phyloP scores from a whole-genome alignment of 1,140 invertebrate genomes.

The Kradibia gibbosae region DNA sequence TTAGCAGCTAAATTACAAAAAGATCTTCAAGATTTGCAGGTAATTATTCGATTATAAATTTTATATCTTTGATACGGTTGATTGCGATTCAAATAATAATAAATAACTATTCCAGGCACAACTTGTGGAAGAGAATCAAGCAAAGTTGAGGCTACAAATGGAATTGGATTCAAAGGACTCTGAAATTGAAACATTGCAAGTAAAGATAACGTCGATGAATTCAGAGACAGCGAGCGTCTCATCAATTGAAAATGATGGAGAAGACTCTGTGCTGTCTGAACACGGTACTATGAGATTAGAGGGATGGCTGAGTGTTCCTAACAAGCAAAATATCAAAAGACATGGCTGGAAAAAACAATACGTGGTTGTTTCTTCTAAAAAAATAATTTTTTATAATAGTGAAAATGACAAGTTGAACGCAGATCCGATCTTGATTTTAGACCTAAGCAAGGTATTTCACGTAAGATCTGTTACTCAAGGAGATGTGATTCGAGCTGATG shows the following conservation, averaged over 20 bases:
- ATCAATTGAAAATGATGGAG: constrained; percentile 90
- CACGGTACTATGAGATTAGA: constrained; percentile 79
- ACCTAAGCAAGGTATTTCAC: constrained; percentile 99
- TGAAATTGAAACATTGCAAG: constrained; percentile 93
- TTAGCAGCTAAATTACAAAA: constrained; percentile 87
- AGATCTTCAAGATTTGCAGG: constrained; percentile 89
- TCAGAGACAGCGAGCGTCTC: constrained; percentile 92
- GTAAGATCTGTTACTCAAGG: constrained; percentile 98
- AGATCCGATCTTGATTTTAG: constrained; percentile 94
- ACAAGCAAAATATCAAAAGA: constrained; percentile 94
- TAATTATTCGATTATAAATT: constrained; percentile 53
- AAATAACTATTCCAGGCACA: constrained; percentile 73
- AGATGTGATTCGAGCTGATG: constrained; percentile 97
- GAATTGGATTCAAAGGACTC: constrained; percentile 96
- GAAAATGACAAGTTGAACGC: constrained; percentile 96
- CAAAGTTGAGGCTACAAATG: constrained; percentile 89
- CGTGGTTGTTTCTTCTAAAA: constrained; percentile 96
- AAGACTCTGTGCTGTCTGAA: constrained; percentile 78
- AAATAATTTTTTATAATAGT: constrained; percentile 98
- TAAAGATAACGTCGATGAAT: constrained; percentile 83
- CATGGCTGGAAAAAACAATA: constrained; percentile 98
- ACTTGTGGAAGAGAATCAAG: constrained; percentile 77
- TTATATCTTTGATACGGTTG: background rate
- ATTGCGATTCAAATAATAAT: too few species aligned
- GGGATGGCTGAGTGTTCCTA: constrained; percentile 96